These are phyloP conservation scores for Aphrophora alni DNA, from an alignment of 2,888 invertebrate genomes.

Conservation along the genomic window DNA sequence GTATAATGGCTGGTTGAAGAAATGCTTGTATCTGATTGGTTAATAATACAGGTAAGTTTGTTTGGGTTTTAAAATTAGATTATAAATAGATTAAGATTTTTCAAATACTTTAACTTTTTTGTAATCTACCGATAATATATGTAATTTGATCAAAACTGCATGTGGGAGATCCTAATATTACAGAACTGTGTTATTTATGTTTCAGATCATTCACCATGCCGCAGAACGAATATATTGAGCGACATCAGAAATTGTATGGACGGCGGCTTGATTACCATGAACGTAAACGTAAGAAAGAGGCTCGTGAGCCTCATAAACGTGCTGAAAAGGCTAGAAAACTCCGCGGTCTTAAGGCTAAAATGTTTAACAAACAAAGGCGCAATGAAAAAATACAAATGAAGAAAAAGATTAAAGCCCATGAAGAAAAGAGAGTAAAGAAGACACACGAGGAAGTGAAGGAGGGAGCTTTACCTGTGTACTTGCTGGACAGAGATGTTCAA, in stretches of 20 bases:
- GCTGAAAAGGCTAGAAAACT: conserved; percentile 91
- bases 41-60: background rate
- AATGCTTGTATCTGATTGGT: background rate
- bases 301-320: conserved; percentile 90
- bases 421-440: conserved; percentile 88
- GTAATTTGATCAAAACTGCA: conserved; percentile 38
- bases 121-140: background rate
- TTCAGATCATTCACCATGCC: conserved; percentile 71
- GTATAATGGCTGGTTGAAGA: background rate
- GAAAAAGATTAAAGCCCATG: conserved; percentile 97
- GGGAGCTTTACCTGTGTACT: conserved; percentile 93
- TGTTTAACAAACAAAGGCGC: conserved; percentile 95
- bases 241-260: conserved; percentile 95
- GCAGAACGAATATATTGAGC: conserved; percentile 99
- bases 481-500: conserved; percentile 96
- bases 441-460: conserved; percentile 82
- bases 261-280: conserved; percentile 98
- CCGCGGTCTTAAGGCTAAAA: conserved; percentile 95
- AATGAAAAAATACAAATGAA: conserved; percentile 99
- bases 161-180: background rate
- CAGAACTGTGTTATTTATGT: background rate
- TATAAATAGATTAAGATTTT: background rate
- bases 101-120: background rate
- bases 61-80: background rate
- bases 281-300: conserved; percentile 92